Evolutionary conservation across 2,797 vertebrate genomes (phyloP), one percentile per base, ranked within the genome.

Genomic region (Vespertilio murinus): DNA sequence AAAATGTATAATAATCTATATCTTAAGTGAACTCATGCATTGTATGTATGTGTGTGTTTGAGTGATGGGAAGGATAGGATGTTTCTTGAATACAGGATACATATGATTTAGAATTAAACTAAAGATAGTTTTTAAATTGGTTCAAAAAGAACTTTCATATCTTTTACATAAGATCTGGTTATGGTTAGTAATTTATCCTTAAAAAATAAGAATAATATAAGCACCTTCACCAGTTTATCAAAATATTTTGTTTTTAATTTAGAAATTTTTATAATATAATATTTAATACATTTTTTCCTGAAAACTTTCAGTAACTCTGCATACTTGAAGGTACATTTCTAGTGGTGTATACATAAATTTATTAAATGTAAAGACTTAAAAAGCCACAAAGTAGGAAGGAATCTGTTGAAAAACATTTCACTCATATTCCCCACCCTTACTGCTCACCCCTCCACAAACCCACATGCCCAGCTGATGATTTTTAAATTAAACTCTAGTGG

Each of bases 401-500:
- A 49, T 52, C n/a, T 12, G 71, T 6, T 45, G 28, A 88, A 90
- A 75, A 75, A 65, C 8, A 61, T 75, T 49, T 91, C n/a, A 56
- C 80, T n/a, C 16, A 83, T n/a, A 56, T 56, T 28, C 18, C 1
- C 25, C 30, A 73, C 90, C 18, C 8, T 93, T 11, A 42, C 3
- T 84, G 8, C 9, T 81, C 10, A 81, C 49, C 23, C 59, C 22
- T 80, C 20, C 11, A 71, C 8, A 92, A 87, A 79, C 11, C 56
- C 16, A 73, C 4, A 91, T 93, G 22, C 0, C 7, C 65, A 73
- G 23, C 47, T 38, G 23, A 61, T 78, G 3, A 18, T 25, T 83
- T 94, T 49, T 30, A 54, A 90, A 91, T 38, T 94, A 85, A 88
- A 90, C 20, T 87, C 30, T 42, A 75, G 30, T 47, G 11, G 9